A percentile compares a stretch with the other conserved stretches of the same genome.
phyloP scores from a whole-genome alignment of 1,140 invertebrate genomes.

The Protaetia brevitarsis region DNA sequence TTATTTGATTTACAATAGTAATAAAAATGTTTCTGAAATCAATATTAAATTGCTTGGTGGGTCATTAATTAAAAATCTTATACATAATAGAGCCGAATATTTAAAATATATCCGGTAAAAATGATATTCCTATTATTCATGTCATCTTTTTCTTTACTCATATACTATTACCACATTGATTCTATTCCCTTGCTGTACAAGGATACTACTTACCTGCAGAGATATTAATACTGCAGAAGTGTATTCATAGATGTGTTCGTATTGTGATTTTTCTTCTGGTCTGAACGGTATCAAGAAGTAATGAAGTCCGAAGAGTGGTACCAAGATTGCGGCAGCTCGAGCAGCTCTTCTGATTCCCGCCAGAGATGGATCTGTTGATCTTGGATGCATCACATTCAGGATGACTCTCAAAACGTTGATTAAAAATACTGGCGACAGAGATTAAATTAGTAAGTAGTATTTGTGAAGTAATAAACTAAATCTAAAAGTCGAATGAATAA shows the following conservation, averaged over 20 bases:
- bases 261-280: constrained; percentile 60
- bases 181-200: no score
- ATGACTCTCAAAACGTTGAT: constrained; percentile 82
- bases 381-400: constrained; percentile 73
- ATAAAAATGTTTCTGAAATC: no score
- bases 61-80: no score
- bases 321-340: constrained; percentile 75
- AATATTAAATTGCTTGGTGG: no score
- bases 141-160: no score
- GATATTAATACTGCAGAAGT: constrained; percentile 75
- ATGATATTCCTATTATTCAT: no score
- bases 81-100: no score
- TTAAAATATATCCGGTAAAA: no score
- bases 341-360: constrained; percentile 52
- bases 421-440: constrained; percentile 64
- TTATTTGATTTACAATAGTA: no score
- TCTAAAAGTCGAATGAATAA: no score
- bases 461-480: no score
- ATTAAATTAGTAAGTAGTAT: background rate
- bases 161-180: no score
- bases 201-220: constrained; percentile 76
- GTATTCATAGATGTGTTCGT: constrained; percentile 71
- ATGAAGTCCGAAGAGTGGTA: constrained; percentile 74
- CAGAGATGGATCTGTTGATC: constrained; percentile 55
- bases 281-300: constrained; percentile 78